Base-by-base conservation (phyloP, 2,797 vertebrate species). In the Podargus strigoides region DNA sequence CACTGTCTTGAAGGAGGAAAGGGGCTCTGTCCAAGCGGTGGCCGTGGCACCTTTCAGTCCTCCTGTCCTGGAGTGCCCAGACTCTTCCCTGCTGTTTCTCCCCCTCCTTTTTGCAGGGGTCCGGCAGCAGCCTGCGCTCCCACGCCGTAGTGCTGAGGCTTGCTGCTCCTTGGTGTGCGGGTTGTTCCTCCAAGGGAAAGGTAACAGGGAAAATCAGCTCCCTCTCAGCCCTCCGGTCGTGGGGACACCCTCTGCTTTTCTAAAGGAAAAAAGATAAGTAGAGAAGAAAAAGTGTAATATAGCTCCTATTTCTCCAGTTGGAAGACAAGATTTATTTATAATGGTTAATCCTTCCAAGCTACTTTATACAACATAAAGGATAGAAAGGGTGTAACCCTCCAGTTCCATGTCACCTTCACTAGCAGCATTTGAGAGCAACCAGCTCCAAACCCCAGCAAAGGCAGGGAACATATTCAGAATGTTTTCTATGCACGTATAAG, bases 1-100 rank as follows among this genome's bases (percentile, higher is more conserved):
- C 13, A 3, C 18, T 46, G 26, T 46, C 42, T 64, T 14, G n/a
- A 37, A 60, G 41, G 21, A 88, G 36, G 23, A 86, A 68, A 36
- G 15, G 41, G 10, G 8, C 27, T 11, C 41, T 64, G 34, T 62
- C 62, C 44, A 12, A 14, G 39, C 0, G 0, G 32, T 46, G 81
- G 9, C 72, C n/a, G 3, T 14, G 50, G 30, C 39, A 46, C 10
- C 14, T 50, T 34, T 58, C 0, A 0, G 16, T 76, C 59, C 47
- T 81, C 27, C 41, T 9, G 50, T 39, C 34, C 75, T 39, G 53
- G 59, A 55, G 26, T 6, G 55, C 14, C 22, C 26, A 50, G 26
- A 50, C 14, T 50, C 23, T 50, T 62, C 60, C 9, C 60, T 42
- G 41, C 58, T 79, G 9, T 34, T 42, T 47, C 74, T 41, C 7